Base-by-base conservation (phyloP, 2,888 invertebrate genomes). In the Lampropteryx suffumata region DNA sequence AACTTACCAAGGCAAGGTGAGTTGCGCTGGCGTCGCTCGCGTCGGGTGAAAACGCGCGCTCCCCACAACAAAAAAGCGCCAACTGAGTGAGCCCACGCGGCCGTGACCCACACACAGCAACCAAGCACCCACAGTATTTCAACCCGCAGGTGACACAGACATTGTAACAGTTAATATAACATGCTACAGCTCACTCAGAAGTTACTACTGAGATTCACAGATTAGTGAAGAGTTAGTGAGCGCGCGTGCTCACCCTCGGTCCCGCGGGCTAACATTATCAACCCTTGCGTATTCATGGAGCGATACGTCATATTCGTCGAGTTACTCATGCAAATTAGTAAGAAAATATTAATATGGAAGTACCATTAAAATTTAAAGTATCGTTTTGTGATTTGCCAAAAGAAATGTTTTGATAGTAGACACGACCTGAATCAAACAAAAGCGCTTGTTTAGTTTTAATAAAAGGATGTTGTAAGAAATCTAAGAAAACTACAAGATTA, bases 261-360 rank as follows among this genome's bases (percentile, higher is more conserved):
- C 59, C 68, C 57, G 65, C 50, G 65, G 50, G 69, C 65, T 69
- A 66, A 62, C 55, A 59, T 62, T 74, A 73, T 73, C 78, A 88
- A 85, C 88, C 89, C 90, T 88, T 84, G 76, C 86, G 78, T 83
- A 84, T 82, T 79, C 84, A 86, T 80, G 78, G 74, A 77, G 69
- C 71, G 69, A 73, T 71, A 71, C 78, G 63, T 79, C 73, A 74
- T 70, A 56, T 33, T 36, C 55, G 39, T 27, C 27, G 21, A 24
- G 39, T 36, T 36, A 64, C 65, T 56, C 50, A 65, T 60, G 55
- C 58, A 59, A 57, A 62, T 57, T 52, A 44, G 32, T 24, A 40
- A 27, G 26, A 30, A 17, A 37, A 43, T 21, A 27, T 40, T 32
- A 10, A 11, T 37, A 27, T n/a, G n/a, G n/a, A n/a, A n/a, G n/a